Evolutionary conservation across 2,888 invertebrate species (phyloP).

Genomic region (Ormyrus pomaceus): DNA sequence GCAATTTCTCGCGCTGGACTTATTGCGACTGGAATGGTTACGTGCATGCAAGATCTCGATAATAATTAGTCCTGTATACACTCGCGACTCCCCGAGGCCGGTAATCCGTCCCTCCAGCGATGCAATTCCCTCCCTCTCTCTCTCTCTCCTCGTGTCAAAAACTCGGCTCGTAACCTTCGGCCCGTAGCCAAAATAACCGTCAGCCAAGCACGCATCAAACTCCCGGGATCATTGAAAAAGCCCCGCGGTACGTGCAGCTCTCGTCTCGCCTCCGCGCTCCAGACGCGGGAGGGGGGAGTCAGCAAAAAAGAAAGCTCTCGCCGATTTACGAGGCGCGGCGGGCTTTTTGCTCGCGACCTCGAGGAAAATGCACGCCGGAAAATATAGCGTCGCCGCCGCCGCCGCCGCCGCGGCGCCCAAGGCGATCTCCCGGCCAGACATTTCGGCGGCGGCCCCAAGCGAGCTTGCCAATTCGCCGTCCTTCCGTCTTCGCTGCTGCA

Average conservation of each 20-base stretch:
- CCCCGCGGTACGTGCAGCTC: not conserved
- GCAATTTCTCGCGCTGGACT: too few relatives aligned
- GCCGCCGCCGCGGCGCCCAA: slow-evolving; percentile 61
- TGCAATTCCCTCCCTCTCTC: too few relatives aligned
- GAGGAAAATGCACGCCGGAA: slow-evolving; percentile 38
- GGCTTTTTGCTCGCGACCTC: too few relatives aligned
- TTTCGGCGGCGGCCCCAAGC: slow-evolving; percentile 41
- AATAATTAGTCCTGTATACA: too few relatives aligned
- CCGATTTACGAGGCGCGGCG: too few relatives aligned
- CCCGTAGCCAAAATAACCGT: slow-evolving; percentile 26
- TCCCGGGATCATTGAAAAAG: not conserved
- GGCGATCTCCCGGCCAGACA: slow-evolving; percentile 42
- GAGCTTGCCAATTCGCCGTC: slow-evolving; percentile 57
- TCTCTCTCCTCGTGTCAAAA: not conserved
- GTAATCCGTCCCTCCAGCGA: too few relatives aligned
- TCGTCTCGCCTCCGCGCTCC: too few relatives aligned
- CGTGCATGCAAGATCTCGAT: too few relatives aligned
- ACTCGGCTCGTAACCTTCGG: slow-evolving; percentile 25
- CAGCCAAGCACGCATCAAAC: not conserved
- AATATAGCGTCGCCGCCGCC: slow-evolving; percentile 57
- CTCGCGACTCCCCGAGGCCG: too few relatives aligned
- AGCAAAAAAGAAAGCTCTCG: too few relatives aligned
- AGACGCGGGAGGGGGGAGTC: not conserved
- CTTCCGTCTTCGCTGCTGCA: not conserved
- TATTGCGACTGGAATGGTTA: too few relatives aligned